Conservation (phyloP, 1,140 invertebrate genomes). For the Scaptomyza hsui region DNA sequence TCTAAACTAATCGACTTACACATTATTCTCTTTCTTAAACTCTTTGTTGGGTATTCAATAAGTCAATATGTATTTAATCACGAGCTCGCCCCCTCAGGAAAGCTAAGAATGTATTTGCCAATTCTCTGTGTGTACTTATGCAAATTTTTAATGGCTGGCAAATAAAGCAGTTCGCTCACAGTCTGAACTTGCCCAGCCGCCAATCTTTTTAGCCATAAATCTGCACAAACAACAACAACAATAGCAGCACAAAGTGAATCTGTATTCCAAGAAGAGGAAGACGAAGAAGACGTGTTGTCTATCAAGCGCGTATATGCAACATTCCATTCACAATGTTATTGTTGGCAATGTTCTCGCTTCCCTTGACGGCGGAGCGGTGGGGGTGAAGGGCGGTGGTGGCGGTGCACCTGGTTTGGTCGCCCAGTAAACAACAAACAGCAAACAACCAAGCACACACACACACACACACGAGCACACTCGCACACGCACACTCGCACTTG, state of each 20-base stretch:
- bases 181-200: conserved; percentile 25
- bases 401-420: conserved; percentile 18
- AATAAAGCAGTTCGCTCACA: conserved; percentile 33
- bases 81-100: conserved; percentile 14
- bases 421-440: conserved; percentile 48
- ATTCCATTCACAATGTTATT: conserved; percentile 55
- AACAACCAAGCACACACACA: conserved; percentile 14
- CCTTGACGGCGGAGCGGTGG: conserved; percentile 13
- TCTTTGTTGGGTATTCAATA: conserved; percentile 25
- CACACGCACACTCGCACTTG: background rate
- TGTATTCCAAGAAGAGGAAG: background rate
- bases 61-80: conserved; percentile 17
- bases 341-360: conserved; percentile 45
- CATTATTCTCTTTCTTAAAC: no score
- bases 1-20: no score
- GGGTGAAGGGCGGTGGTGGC: no score
- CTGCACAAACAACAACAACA: conserved; percentile 34
- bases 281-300: conserved; percentile 10
- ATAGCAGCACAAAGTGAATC: no score
- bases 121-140: conserved; percentile 45
- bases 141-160: conserved; percentile 55
- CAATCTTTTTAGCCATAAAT: conserved; percentile 47
- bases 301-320: conserved; percentile 32
- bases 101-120: conserved; percentile 33
- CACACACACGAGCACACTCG: conserved; percentile 16